Percentiles rank a stretch among this genome's conserved stretches.
Conservation (phyloP, 2,888 invertebrate genomes). For the Julus scanicus region DNA sequence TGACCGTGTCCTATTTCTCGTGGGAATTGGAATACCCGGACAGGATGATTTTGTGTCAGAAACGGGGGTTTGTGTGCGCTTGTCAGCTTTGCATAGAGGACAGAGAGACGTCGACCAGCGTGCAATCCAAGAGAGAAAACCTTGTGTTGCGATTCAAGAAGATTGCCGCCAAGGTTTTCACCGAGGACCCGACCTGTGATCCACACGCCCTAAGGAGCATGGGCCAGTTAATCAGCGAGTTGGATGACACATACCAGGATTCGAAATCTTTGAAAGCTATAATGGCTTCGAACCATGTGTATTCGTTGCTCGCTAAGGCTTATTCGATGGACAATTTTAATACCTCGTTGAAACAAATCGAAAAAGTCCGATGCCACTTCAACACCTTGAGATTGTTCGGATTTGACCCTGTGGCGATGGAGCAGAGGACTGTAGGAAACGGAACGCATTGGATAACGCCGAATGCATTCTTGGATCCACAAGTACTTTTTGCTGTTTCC, state of each 20-base stretch:
- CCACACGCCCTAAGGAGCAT: not conserved
- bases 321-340: not conserved
- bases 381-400: not conserved
- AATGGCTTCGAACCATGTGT: not conserved
- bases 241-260: not conserved
- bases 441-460: not conserved
- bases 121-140: not conserved
- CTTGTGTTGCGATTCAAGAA: not conserved
- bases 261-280: not conserved
- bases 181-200: not conserved
- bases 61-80: not conserved
- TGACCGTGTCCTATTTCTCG: not conserved
- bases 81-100: not conserved
- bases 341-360: not conserved
- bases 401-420: not conserved
- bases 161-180: not conserved
- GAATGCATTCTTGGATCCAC: not conserved
- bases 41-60: not conserved
- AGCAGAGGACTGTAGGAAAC: not conserved
- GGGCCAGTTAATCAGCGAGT: not conserved
- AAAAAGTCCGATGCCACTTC: not conserved
- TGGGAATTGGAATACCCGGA: not conserved
- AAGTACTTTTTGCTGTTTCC: not conserved
- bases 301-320: not conserved
- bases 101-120: not conserved